Percentiles rank a stretch among this genome's conserved stretches.
Evolutionary conservation across 2,888 invertebrate genomes (phyloP).

Genomic region (Muschampia plurimacula): DNA sequence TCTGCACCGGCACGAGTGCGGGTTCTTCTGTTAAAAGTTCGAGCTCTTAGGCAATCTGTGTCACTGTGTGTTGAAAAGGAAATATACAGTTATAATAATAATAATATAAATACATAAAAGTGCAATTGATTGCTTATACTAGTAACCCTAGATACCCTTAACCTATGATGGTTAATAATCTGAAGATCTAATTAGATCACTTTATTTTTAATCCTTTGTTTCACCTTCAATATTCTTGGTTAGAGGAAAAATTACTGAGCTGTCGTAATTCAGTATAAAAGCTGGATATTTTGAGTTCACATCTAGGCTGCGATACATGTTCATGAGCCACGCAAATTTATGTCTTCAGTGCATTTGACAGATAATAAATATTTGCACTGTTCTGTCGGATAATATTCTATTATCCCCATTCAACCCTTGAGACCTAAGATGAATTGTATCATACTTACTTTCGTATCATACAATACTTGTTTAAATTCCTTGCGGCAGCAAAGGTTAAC

Average conservation of each 20-base stretch:
- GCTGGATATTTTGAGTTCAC: too few relatives aligned
- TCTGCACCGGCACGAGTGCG: too few relatives aligned
- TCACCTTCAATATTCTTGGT: neutral
- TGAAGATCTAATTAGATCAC: too few relatives aligned
- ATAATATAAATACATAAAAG: neutral
- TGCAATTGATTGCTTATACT: too few relatives aligned
- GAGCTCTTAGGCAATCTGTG: too few relatives aligned
- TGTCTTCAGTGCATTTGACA: conserved; percentile 2
- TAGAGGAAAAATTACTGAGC: neutral
- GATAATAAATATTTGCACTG: conserved; percentile 1
- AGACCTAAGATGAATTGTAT: neutral
- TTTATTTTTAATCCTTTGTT: neutral
- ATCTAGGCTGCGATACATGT: neutral
- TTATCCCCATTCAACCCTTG: neutral
- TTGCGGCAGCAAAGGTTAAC: too few relatives aligned
- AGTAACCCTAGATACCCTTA: neutral
- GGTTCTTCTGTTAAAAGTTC: too few relatives aligned
- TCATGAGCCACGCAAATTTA: neutral
- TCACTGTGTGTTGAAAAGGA: too few relatives aligned
- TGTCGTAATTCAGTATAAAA: neutral
- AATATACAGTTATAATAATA: too few relatives aligned
- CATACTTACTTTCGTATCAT: neutral
- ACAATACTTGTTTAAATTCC: neutral
- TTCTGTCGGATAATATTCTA: neutral
- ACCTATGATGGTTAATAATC: too few relatives aligned